These are phyloP conservation scores for Acholoe squamosa DNA, from an alignment of 2,888 invertebrate genomes.

Conservation along the genomic window DNA sequence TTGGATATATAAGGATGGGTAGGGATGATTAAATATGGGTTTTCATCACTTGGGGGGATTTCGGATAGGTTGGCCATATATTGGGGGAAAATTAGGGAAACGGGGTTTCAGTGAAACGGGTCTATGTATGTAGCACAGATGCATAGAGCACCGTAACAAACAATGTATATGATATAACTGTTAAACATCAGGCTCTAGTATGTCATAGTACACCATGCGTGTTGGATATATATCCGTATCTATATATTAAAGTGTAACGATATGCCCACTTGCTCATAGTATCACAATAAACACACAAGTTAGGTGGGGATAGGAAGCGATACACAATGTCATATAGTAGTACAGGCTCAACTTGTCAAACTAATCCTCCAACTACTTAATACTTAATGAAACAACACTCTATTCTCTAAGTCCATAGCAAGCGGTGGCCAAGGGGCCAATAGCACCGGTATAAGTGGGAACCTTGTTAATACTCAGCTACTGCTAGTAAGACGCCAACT, in stretches of 20 bases:
- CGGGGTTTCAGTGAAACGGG: neutral
- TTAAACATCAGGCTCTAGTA: neutral
- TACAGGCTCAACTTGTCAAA: constrained; percentile 3
- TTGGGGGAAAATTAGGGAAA: neutral
- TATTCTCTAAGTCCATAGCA: constrained; percentile 41
- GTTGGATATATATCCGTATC: neutral
- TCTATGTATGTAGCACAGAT: neutral
- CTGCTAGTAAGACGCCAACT: constrained; percentile 51
- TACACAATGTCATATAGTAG: constrained; percentile 52
- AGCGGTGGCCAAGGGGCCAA: constrained; percentile 44
- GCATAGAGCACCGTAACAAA: constrained; percentile 39
- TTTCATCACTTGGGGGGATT: too few species aligned
- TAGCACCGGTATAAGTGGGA: constrained; percentile 50
- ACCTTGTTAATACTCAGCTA: constrained; percentile 35
- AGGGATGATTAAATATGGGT: too few species aligned
- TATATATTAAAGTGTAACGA: neutral
- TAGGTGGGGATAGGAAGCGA: constrained; percentile 41
- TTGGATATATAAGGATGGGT: too few species aligned
- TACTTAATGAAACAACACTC: constrained; percentile 47
- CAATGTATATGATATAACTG: constrained; percentile 19
- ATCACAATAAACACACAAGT: constrained; percentile 56
- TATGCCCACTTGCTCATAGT: neutral
- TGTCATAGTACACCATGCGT: constrained; percentile 12
- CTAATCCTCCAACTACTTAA: constrained; percentile 49
- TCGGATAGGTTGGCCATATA: too few species aligned